Percentiles rank a stretch among this genome's conserved stretches.
Conservation (phyloP, 2,797 vertebrate species). For the Sebastes trivittatus region DNA sequence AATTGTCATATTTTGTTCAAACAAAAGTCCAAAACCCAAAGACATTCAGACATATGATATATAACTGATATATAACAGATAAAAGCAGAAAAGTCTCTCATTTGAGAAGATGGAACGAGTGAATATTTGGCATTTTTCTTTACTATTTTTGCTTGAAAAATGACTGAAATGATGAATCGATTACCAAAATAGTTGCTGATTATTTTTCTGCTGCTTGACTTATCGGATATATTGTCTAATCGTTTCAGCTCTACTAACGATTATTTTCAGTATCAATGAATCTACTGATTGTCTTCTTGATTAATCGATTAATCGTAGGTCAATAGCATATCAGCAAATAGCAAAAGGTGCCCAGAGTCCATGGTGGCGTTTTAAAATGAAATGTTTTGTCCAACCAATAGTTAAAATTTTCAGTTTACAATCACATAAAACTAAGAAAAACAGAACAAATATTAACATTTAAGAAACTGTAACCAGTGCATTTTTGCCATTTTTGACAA, state of each 20-base stretch:
- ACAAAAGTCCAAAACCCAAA: neutral
- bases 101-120: neutral
- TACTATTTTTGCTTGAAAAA: neutral
- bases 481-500: neutral
- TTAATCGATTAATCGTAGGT: neutral
- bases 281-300: neutral
- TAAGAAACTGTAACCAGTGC: neutral
- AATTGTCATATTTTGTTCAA: neutral
- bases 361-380: neutral
- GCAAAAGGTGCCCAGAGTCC: neutral
- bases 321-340: neutral
- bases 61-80: neutral
- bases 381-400: neutral
- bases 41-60: no score
- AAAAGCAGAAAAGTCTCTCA: neutral
- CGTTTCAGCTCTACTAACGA: neutral
- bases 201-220: neutral
- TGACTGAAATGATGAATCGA: neutral
- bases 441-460: neutral
- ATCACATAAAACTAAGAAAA: neutral
- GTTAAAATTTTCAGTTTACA: neutral
- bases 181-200: neutral
- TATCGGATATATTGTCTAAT: neutral
- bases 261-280: neutral
- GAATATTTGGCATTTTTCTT: no score